Evolutionary conservation across 2,797 vertebrate genomes (phyloP).

Genomic region (Tauraco hartlaubi): DNA sequence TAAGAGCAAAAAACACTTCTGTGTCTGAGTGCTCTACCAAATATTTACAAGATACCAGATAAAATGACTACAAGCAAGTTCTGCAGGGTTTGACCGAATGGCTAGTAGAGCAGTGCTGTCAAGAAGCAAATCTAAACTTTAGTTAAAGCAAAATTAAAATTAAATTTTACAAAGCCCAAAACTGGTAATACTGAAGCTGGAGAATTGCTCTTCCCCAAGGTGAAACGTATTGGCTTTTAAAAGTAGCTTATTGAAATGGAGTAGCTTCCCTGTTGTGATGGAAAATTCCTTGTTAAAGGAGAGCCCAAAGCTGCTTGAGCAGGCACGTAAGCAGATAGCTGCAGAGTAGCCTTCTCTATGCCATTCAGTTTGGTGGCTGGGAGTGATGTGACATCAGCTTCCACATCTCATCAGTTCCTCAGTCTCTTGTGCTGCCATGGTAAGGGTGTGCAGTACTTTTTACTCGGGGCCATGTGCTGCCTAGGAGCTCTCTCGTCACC

Average conservation of each 20-base stretch:
- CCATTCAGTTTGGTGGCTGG: neutral
- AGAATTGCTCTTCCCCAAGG: neutral
- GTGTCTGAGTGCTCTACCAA: slow-evolving; percentile 44
- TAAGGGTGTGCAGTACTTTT: neutral
- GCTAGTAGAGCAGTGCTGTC: neutral
- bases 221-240: neutral
- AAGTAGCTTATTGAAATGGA: slow-evolving; percentile 59
- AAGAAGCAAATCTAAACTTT: slow-evolving; percentile 7
- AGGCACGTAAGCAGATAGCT: neutral
- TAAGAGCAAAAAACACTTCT: slow-evolving; percentile 42
- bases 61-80: slow-evolving; percentile 59
- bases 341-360: neutral
- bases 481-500: neutral
- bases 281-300: slow-evolving; percentile 38
- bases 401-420: neutral
- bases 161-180: neutral
- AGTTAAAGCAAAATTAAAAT: slow-evolving; percentile 11
- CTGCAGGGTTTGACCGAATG: slow-evolving; percentile 56
- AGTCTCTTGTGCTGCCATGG: neutral
- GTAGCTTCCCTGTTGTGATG: slow-evolving; percentile 63
- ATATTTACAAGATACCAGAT: slow-evolving; percentile 65
- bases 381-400: neutral
- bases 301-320: neutral
- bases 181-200: neutral
- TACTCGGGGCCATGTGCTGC: neutral